phyloP scores from a whole-genome alignment of 2,797 vertebrate genomes.

The Aselliscus stoliczkanus region DNA sequence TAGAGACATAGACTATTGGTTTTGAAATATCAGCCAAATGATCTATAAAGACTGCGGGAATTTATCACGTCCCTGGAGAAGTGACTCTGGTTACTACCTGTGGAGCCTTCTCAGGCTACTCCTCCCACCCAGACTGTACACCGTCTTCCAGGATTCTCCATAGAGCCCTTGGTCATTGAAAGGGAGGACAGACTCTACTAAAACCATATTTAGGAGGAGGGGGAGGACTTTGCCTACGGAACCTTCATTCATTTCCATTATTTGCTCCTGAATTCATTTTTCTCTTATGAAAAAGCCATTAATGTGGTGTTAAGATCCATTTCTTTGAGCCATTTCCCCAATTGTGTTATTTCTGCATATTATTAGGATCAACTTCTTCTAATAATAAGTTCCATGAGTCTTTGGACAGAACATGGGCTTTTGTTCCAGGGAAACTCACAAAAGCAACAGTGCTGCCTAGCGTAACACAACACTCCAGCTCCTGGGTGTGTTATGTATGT shows the following conservation, averaged over 20 bases:
- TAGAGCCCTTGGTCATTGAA: not conserved
- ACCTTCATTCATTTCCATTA: constrained; percentile 40
- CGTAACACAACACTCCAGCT: not conserved
- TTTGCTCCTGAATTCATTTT: constrained; percentile 38
- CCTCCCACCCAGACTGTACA: not conserved
- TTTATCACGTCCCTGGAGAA: not conserved
- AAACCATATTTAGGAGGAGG: not conserved
- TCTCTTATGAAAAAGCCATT: constrained; percentile 40
- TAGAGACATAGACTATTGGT: not conserved
- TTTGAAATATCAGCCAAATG: constrained; percentile 54
- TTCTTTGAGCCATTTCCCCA: constrained; percentile 41
- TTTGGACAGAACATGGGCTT: not conserved
- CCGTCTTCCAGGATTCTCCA: constrained; percentile 12
- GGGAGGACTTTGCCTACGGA: not conserved
- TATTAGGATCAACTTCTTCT: constrained; percentile 32
- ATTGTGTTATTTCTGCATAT: constrained; percentile 41
- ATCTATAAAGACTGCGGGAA: constrained; percentile 33
- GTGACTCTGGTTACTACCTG: not conserved
- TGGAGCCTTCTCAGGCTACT: not conserved
- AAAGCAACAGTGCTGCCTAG: not conserved
- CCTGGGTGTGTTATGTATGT: not conserved
- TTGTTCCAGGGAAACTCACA: constrained; percentile 5
- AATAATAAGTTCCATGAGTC: not conserved
- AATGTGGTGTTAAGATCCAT: constrained; percentile 41
- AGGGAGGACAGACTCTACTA: not conserved